A percentile compares a stretch with the other conserved stretches of the same genome.
phyloP scores from a whole-genome alignment of 2,888 invertebrate species.

The Tryphoninae sp. region DNA sequence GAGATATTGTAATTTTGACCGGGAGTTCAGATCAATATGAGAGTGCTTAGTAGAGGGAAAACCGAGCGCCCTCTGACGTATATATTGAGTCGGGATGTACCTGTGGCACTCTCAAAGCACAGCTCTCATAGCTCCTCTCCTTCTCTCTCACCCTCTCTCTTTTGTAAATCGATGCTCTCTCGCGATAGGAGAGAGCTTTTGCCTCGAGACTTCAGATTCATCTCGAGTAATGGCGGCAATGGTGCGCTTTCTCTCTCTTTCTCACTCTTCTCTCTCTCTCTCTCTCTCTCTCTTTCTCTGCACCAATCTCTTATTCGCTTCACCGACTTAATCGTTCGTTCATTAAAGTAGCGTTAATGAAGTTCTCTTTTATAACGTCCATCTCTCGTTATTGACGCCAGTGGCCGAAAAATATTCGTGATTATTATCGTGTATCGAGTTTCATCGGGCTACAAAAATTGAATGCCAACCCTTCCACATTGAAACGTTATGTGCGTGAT shows the following conservation, averaged over 20 bases:
- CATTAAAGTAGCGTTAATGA: conserved; percentile 50
- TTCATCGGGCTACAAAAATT: not conserved
- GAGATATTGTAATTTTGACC: conserved; percentile 58
- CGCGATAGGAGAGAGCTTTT: conserved; percentile 19
- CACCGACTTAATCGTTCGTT: conserved; percentile 52
- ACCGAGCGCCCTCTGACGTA: conserved; percentile 42
- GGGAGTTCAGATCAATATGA: conserved; percentile 55
- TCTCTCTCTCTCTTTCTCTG: not conserved
- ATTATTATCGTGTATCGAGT: not conserved
- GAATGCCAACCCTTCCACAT: not conserved
- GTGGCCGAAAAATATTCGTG: conserved; percentile 8
- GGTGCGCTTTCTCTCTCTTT: not conserved
- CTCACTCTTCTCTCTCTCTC: not conserved
- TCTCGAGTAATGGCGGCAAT: conserved; percentile 38
- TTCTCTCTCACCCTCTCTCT: conserved; percentile 23
- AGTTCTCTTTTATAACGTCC: conserved; percentile 39
- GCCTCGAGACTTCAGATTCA: conserved; percentile 23
- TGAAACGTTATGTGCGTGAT: not conserved
- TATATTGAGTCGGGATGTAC: conserved; percentile 33
- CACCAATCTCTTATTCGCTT: conserved; percentile 48
- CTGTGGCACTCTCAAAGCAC: conserved; percentile 41
- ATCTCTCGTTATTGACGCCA: conserved; percentile 31
- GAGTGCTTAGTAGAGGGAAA: conserved; percentile 47
- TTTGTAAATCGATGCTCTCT: conserved; percentile 46
- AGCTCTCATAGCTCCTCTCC: conserved; percentile 32